phyloP scores from a whole-genome alignment of 1,140 invertebrate species.

The Phthorimaea operculella region DNA sequence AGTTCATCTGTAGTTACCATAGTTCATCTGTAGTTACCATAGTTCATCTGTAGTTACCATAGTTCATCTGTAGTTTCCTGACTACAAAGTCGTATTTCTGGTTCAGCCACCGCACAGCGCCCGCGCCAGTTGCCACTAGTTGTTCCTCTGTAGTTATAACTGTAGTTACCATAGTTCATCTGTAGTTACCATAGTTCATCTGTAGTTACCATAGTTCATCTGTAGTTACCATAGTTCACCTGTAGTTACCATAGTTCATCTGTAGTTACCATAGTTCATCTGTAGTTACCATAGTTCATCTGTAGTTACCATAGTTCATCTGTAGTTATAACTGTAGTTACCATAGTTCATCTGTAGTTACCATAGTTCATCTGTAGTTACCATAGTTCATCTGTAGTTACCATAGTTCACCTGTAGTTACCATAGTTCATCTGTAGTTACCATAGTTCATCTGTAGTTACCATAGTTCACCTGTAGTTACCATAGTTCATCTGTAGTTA shows the following conservation, averaged over 20 bases:
- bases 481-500: constrained; percentile 61
- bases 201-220: constrained; percentile 60
- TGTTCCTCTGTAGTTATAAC: constrained; percentile 50
- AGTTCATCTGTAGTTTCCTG: constrained; percentile 57
- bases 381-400: constrained; percentile 60
- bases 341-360: constrained; percentile 60
- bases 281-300: constrained; percentile 60
- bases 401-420: no score
- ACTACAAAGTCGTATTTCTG: constrained; percentile 63
- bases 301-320: constrained; percentile 60
- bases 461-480: no score
- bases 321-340: constrained; percentile 62
- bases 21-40: constrained; percentile 60
- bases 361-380: constrained; percentile 60
- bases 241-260: no score
- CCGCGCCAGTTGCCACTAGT: constrained; percentile 37
- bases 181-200: constrained; percentile 60
- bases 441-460: constrained; percentile 60
- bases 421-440: constrained; percentile 61
- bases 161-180: no score
- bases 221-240: constrained; percentile 63
- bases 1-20: constrained; percentile 60
- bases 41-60: no score
- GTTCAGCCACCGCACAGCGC: constrained; percentile 58
- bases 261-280: constrained; percentile 60